Conservation (phyloP, 2,797 vertebrate genomes). For the Centropyge bicolor region DNA sequence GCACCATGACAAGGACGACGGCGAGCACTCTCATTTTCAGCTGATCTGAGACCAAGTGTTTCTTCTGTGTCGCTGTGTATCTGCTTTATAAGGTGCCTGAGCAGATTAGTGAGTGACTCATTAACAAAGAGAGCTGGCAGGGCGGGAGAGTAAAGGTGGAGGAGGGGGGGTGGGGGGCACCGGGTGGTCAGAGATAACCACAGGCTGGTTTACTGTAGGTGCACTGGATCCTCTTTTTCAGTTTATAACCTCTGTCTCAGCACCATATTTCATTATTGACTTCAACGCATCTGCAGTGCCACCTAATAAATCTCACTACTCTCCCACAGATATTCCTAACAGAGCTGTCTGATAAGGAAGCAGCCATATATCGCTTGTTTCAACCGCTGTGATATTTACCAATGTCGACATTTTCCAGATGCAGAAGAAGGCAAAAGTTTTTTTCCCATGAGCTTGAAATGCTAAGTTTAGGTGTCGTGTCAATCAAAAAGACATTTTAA, state of each 20-base stretch:
- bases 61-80: slow-evolving; percentile 35
- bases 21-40: slow-evolving; percentile 65
- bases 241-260: slow-evolving; percentile 45
- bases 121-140: slow-evolving; percentile 33
- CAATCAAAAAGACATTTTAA: neutral
- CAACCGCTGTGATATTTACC: slow-evolving; percentile 8
- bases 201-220: neutral
- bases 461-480: neutral
- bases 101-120: slow-evolving; percentile 58
- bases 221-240: slow-evolving; percentile 59
- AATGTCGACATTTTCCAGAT: slow-evolving; percentile 18
- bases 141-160: slow-evolving; percentile 1
- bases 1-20: slow-evolving; percentile 46
- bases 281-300: slow-evolving; percentile 18
- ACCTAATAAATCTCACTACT: slow-evolving; percentile 61
- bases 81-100: slow-evolving; percentile 50
- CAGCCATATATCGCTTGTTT: slow-evolving; percentile 19
- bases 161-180: no score
- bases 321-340: slow-evolving; percentile 41
- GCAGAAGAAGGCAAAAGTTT: neutral
- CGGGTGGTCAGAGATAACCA: slow-evolving; percentile 36
- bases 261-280: slow-evolving; percentile 44
- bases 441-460: neutral
- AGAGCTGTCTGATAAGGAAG: slow-evolving; percentile 50
- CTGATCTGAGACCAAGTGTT: slow-evolving; percentile 3